Conservation (phyloP, 2,113 vertebrate genomes). For the Ranitomeya variabilis region DNA sequence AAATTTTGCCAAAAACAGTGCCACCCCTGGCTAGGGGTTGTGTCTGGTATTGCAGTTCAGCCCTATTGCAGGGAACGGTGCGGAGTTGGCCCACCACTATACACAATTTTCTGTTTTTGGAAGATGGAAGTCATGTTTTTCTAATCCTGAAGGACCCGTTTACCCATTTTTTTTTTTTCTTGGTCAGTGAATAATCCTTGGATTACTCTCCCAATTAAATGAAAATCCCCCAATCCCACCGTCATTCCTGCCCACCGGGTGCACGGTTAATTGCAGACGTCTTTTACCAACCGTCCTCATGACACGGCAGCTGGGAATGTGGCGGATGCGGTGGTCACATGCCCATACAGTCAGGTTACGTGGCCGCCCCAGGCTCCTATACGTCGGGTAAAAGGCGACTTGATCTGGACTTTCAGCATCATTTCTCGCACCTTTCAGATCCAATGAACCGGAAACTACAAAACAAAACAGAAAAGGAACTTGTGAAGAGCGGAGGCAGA, state of each 20-base stretch:
- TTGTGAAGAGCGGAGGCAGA: conserved; percentile 64
- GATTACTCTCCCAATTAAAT: background rate
- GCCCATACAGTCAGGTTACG: conserved; percentile 47
- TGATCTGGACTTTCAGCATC: conserved; percentile 69
- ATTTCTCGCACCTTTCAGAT: conserved; percentile 68
- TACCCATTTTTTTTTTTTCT: background rate
- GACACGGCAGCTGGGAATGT: conserved; percentile 49
- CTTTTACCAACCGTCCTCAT: conserved; percentile 33
- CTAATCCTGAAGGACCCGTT: background rate
- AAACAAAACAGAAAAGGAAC: conserved; percentile 55
- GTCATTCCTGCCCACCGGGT: background rate
- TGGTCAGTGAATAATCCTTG: background rate
- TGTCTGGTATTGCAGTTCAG: no score
- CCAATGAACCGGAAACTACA: conserved; percentile 65
- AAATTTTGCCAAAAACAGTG: no score
- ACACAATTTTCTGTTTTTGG: no score
- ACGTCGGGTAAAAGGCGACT: conserved; percentile 66
- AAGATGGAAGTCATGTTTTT: no score
- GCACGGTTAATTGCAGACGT: background rate
- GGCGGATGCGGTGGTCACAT: conserved; percentile 8
- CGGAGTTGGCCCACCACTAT: no score
- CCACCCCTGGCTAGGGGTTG: no score
- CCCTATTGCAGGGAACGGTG: no score
- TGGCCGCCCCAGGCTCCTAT: conserved; percentile 1
- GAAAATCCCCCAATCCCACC: background rate